Conservation (phyloP, 2,113 vertebrate genomes). For the Dendropsophus ebraccatus region DNA sequence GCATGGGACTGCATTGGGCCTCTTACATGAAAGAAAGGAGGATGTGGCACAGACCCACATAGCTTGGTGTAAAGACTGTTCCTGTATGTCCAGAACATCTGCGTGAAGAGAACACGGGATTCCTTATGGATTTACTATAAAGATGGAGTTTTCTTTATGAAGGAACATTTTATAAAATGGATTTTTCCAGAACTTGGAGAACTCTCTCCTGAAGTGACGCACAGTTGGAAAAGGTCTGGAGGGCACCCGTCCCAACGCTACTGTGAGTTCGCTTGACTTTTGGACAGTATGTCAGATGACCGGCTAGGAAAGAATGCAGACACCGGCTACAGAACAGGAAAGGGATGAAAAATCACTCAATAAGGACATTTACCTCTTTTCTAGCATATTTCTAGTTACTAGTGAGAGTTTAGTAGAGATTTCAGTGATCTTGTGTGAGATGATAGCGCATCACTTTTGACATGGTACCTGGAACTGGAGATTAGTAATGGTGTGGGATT, state of each 20-base stretch:
- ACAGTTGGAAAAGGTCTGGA: neutral
- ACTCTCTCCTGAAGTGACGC: neutral
- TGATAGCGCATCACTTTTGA: too few species aligned
- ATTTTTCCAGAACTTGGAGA: neutral
- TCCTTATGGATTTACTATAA: too few species aligned
- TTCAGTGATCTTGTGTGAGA: too few species aligned
- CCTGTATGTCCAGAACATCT: too few species aligned
- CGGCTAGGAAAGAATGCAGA: conserved; percentile 38
- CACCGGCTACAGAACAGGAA: neutral
- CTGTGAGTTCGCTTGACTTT: neutral
- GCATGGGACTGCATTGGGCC: too few species aligned
- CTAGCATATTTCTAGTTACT: neutral
- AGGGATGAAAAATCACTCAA: neutral
- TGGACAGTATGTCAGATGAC: conserved; percentile 19
- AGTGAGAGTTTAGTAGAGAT: neutral
- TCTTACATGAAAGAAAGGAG: too few species aligned
- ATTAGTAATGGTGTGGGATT: too few species aligned
- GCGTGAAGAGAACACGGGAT: too few species aligned
- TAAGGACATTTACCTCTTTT: neutral
- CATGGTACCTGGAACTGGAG: too few species aligned
- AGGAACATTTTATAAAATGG: neutral
- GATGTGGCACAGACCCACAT: too few species aligned
- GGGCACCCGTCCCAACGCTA: neutral
- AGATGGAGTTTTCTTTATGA: neutral
- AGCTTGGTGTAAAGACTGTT: too few species aligned